These are phyloP conservation scores for Argyrosomus japonicus DNA, from an alignment of 2,113 vertebrate genomes.

Conservation along the genomic window DNA sequence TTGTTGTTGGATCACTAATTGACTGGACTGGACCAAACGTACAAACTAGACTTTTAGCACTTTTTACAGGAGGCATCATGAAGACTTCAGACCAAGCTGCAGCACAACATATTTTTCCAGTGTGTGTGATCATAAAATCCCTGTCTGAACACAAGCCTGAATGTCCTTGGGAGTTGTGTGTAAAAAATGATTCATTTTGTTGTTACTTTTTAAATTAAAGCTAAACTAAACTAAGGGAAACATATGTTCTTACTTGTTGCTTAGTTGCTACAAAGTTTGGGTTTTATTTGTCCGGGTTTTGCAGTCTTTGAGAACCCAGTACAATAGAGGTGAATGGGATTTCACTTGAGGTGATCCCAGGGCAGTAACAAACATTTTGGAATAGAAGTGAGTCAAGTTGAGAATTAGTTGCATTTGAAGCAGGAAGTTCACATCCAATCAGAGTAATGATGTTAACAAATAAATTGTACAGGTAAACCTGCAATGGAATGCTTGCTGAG, in stretches of 20 bases:
- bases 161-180: no score
- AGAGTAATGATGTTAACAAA: no score
- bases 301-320: background rate
- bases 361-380: no score
- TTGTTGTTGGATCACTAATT: constrained; percentile 13
- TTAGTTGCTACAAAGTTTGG: background rate
- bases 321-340: background rate
- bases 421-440: no score
- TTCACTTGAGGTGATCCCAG: background rate
- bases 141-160: background rate
- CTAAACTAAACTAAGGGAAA: no score
- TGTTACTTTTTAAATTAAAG: no score
- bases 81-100: background rate
- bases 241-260: background rate
- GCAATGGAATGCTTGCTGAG: no score
- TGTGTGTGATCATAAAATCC: background rate
- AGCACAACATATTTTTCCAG: background rate
- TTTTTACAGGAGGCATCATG: background rate
- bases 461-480: no score
- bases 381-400: no score
- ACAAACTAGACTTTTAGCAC: background rate
- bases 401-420: no score
- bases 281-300: background rate
- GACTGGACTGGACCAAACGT: background rate
- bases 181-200: no score